Evolutionary conservation across 1,140 invertebrate genomes (phyloP).

Genomic region (Apis florea): DNA sequence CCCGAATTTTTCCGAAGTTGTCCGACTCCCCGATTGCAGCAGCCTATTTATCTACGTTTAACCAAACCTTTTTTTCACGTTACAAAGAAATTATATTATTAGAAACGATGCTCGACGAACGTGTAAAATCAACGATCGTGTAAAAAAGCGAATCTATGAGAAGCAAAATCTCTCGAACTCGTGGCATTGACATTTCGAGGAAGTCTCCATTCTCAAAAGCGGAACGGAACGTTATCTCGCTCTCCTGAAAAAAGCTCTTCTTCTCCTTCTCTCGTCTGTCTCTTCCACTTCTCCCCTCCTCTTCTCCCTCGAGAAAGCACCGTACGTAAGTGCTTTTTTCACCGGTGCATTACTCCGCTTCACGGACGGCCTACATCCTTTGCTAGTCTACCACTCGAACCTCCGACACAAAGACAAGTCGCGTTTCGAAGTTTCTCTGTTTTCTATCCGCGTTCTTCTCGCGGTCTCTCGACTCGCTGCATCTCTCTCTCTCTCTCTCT

Average conservation of each 20-base stretch:
- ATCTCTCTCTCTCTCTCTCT: neutral
- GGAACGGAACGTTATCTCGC: constrained; percentile 32
- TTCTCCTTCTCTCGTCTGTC: constrained; percentile 3
- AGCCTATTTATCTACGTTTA: too few relatives aligned
- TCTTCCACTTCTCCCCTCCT: constrained; percentile 14
- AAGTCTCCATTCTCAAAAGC: constrained; percentile 18
- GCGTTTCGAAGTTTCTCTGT: constrained; percentile 15
- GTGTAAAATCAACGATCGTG: neutral
- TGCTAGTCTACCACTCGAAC: constrained; percentile 23
- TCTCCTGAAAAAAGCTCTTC: constrained; percentile 45
- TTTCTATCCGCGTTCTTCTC: neutral
- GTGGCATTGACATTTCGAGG: constrained; percentile 52
- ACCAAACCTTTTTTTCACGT: too few relatives aligned
- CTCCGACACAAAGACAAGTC: constrained; percentile 43
- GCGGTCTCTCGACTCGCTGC: neutral
- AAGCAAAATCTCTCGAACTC: neutral
- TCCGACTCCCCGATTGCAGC: too few relatives aligned
- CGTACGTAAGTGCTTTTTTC: constrained; percentile 53
- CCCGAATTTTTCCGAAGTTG: too few relatives aligned
- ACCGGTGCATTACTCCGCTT: constrained; percentile 51
- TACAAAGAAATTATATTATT: too few relatives aligned
- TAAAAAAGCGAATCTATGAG: neutral
- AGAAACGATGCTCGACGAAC: too few relatives aligned
- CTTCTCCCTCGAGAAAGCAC: constrained; percentile 6
- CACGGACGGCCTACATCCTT: constrained; percentile 59